phyloP scores from a whole-genome alignment of 92 coral and sea anemone genomes.

The Phenganax marumi region DNA sequence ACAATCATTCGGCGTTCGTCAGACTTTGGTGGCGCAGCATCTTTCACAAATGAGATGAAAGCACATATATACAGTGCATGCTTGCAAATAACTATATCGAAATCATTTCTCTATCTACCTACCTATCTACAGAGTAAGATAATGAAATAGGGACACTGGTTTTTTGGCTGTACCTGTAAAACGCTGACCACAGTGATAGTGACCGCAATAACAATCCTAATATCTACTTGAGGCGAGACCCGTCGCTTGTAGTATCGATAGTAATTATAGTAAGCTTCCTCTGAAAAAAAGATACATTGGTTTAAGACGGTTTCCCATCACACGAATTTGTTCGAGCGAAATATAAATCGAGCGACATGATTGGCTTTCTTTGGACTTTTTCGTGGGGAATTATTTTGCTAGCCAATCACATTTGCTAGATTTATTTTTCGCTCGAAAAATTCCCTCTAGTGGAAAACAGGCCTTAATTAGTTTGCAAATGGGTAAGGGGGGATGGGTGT shows the following conservation, averaged over 20 bases:
- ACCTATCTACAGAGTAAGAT: background rate
- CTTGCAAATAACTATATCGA: background rate
- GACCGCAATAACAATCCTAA: constrained; percentile 86
- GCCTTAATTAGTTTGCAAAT: background rate
- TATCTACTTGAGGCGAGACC: constrained; percentile 92
- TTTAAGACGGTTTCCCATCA: no score
- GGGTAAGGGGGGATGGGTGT: background rate
- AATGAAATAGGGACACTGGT: background rate
- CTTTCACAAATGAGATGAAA: no score
- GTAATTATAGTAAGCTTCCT: constrained; percentile 96
- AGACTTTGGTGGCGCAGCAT: no score
- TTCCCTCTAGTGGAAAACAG: no score
- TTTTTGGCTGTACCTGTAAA: constrained; percentile 63
- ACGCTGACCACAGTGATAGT: constrained; percentile 86
- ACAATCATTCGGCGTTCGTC: background rate
- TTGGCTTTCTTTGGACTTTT: no score
- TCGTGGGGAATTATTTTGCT: no score
- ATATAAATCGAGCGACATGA: no score
- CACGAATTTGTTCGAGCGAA: no score
- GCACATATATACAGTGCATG: background rate
- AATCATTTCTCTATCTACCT: background rate
- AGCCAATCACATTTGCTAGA: no score
- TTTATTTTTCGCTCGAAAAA: no score
- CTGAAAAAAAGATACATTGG: constrained; percentile 65
- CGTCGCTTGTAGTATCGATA: constrained; percentile 87